Conservation (phyloP, 2,797 vertebrate species). For the Bryconaethiops microstoma region DNA sequence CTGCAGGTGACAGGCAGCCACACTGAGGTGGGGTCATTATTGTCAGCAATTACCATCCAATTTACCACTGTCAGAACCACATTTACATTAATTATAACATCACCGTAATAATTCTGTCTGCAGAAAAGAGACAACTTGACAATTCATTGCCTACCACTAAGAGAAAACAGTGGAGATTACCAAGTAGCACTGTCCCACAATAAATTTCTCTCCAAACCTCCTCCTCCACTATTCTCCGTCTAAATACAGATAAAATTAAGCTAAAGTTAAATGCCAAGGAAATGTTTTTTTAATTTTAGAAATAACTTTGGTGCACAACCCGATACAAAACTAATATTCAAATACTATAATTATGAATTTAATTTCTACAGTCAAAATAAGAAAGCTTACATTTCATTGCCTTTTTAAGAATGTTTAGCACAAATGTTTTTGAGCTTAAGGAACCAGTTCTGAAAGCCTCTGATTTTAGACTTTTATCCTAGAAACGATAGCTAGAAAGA, state of each 20-base stretch:
- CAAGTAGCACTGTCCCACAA: background rate
- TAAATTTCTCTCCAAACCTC: constrained; percentile 11
- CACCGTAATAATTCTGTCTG: background rate
- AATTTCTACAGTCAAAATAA: background rate
- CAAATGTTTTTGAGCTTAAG: background rate
- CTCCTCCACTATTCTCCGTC: constrained; percentile 17
- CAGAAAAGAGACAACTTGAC: background rate
- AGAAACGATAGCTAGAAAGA: too few species aligned
- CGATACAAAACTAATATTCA: constrained; percentile 12
- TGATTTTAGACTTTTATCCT: too few species aligned
- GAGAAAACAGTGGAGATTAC: constrained; percentile 3
- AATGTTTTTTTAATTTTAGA: constrained; percentile 21
- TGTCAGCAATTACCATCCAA: constrained; percentile 3
- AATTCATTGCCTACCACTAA: background rate
- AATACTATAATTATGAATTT: background rate
- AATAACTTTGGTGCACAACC: constrained; percentile 31
- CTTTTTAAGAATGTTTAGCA: background rate
- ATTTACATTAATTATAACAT: constrained; percentile 1
- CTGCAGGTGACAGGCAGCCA: constrained; percentile 9
- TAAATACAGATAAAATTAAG: constrained; percentile 27
- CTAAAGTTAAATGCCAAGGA: constrained; percentile 38
- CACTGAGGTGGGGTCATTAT: constrained; percentile 6
- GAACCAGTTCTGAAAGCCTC: too few species aligned
- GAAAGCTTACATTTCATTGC: too few species aligned
- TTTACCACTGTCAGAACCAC: background rate